Evolutionary conservation across 2,888 invertebrate species (phyloP).

Genomic region (Steromphala cineraria): DNA sequence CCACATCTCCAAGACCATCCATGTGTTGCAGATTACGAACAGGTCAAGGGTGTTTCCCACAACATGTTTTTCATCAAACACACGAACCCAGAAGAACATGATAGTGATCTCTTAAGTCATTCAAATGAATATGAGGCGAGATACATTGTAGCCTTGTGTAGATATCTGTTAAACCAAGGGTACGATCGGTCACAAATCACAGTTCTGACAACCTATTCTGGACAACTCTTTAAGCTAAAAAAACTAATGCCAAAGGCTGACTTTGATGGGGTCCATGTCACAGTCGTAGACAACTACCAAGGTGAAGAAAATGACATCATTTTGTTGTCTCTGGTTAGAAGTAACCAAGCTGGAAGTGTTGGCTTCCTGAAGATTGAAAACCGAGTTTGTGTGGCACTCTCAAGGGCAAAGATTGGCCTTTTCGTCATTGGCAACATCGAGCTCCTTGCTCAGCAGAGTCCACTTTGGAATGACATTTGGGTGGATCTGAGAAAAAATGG

Average conservation of each 20-base stretch:
- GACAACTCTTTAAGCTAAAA: slow-evolving; percentile 63
- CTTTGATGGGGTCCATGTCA: slow-evolving; percentile 59
- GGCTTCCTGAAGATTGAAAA: slow-evolving; percentile 70
- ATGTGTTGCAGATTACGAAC: slow-evolving; percentile 51
- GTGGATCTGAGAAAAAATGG: slow-evolving; percentile 31
- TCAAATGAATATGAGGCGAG: slow-evolving; percentile 69
- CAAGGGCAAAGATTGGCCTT: slow-evolving; percentile 70
- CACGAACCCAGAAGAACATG: slow-evolving; percentile 49
- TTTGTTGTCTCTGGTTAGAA: slow-evolving; percentile 72
- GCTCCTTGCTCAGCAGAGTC: slow-evolving; percentile 39
- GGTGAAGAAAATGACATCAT: slow-evolving; percentile 75
- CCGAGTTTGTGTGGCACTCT: slow-evolving; percentile 71
- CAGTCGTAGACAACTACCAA: slow-evolving; percentile 70
- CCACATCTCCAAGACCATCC: slow-evolving; percentile 60
- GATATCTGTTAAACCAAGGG: slow-evolving; percentile 69
- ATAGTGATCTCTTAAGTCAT: slow-evolving; percentile 62
- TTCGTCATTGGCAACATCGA: slow-evolving; percentile 71
- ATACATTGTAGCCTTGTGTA: slow-evolving; percentile 59
- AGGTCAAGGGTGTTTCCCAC: slow-evolving; percentile 60
- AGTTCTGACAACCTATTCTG: slow-evolving; percentile 70
- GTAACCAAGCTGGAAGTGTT: slow-evolving; percentile 62
- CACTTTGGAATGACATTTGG: slow-evolving; percentile 52
- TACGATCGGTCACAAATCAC: slow-evolving; percentile 67
- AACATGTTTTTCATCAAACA: slow-evolving; percentile 72
- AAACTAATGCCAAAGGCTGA: slow-evolving; percentile 55